Base-by-base conservation (phyloP, 1,140 invertebrate genomes). In the Euwallacea fornicatus region DNA sequence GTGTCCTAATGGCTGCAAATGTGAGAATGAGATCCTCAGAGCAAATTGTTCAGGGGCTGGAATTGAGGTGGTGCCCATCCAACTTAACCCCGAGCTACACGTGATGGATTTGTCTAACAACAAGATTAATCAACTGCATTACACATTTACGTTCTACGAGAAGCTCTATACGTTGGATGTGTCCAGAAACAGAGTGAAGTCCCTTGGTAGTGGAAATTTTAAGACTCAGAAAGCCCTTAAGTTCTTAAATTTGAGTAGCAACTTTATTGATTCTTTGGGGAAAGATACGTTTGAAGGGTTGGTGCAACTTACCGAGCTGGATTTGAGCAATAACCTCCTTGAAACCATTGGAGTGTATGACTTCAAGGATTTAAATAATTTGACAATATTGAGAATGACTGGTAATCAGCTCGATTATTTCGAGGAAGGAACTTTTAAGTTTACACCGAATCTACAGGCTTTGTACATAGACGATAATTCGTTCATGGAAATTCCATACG, bases 31-130 rank as follows among this genome's bases (percentile, higher is more conserved):
- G 41, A 82, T 88, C 42, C 85, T 92, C 53, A 86, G 86, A 10
- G 88, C 89, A 2, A 86, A 89, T 56, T 96, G 93, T 80, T 88
- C 89, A 67, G 87, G 88, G 73, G 91, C 90, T 9, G 86, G 85
- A 56, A 85, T 95, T 56, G 92, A 93, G 79, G 89, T 93, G 73
- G 90, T 95, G 42, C 93, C 93, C 43, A 93, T 94, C 69, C 92
- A 94, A 77, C 85, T 95, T 73, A 95, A 95, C 79, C 92, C 91
- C n/a, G 90, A 92, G 78, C 86, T 92, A 42, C 87, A 86, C 21
- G 87, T 89, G 78, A 89, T 94, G 76, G 91, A 92, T 76, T 85
- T 94, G 43, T 90, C 90, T 0, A 85, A 86, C 73, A 94, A 94
- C 79, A 85, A 87, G 54, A 91, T 93, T 74, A 83, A 84, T 74